These are phyloP conservation scores for Fragum fragum DNA, from an alignment of 2,888 invertebrate species.

Conservation along the genomic window DNA sequence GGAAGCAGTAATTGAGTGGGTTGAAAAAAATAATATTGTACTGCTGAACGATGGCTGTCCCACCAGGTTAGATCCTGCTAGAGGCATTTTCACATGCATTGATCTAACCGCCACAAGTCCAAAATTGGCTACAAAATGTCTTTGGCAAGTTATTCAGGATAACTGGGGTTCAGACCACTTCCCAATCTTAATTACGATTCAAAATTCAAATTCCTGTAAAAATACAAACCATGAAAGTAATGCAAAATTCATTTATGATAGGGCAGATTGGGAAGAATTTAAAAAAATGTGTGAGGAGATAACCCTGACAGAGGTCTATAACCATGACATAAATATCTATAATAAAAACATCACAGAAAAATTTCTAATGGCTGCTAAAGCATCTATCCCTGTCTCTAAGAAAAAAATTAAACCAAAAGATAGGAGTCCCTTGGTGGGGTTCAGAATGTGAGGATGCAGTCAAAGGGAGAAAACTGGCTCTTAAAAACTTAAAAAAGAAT, in stretches of 20 bases:
- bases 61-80: slow-evolving; percentile 10
- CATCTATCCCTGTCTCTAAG: not conserved
- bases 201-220: not conserved
- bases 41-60: slow-evolving; percentile 29
- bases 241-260: slow-evolving; percentile 12
- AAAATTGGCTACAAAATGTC: not conserved
- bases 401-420: not conserved
- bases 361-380: not conserved
- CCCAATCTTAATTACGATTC: slow-evolving; percentile 19
- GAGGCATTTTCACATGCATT: not conserved
- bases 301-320: slow-evolving; percentile 7
- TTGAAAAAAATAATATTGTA: slow-evolving; percentile 13
- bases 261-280: slow-evolving; percentile 17
- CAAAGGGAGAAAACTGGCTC: no score
- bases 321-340: not conserved
- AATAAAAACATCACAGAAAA: not conserved
- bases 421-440: slow-evolving; percentile 7
- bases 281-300: slow-evolving; percentile 10
- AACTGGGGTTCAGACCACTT: slow-evolving; percentile 30
- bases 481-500: no score
- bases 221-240: not conserved
- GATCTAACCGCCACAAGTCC: slow-evolving; percentile 14
- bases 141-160: slow-evolving; percentile 21
- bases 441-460: slow-evolving; percentile 17
- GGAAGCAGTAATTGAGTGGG: slow-evolving; percentile 20